Percentiles rank a stretch among this genome's conserved stretches.
Evolutionary conservation across 92 coral and sea anemone genomes (phyloP).

Genomic region (Parazoanthus atlanticus): DNA sequence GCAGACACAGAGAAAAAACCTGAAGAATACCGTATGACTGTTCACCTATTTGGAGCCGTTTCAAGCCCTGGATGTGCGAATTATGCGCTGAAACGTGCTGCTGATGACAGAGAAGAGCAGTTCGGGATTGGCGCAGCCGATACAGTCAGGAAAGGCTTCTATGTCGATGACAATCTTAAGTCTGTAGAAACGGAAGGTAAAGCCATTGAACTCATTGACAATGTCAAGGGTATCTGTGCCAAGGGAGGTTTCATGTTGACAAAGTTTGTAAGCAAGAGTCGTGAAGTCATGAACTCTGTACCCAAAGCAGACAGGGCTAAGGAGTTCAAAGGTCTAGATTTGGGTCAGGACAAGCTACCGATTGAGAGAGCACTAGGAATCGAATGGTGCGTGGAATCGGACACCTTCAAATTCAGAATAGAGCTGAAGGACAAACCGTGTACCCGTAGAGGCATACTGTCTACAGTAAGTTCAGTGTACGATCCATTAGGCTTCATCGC

Average conservation of each 20-base stretch:
- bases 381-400: conserved; percentile 55
- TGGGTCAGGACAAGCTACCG: conserved; percentile 28
- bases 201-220: conserved; percentile 38
- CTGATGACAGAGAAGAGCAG: conserved; percentile 59
- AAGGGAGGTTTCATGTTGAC: conserved; percentile 47
- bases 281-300: conserved; percentile 29
- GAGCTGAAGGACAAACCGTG: conserved; percentile 48
- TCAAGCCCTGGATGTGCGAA: conserved; percentile 67
- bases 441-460: conserved; percentile 50
- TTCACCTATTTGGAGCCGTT: conserved; percentile 64
- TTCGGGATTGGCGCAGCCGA: conserved; percentile 44
- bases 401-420: conserved; percentile 47
- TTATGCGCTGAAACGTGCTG: conserved; percentile 60
- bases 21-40: conserved; percentile 63
- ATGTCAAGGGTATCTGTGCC: conserved; percentile 48
- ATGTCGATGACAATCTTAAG: conserved; percentile 49
- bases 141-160: conserved; percentile 55
- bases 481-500: conserved; percentile 58
- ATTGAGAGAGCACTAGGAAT: conserved; percentile 53
- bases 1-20: conserved; percentile 44
- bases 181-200: conserved; percentile 57
- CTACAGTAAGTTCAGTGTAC: conserved; percentile 53
- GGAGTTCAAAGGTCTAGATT: conserved; percentile 33
- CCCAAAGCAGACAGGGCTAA: conserved; percentile 32
- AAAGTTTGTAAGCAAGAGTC: conserved; percentile 49